Evolutionary conservation across 2,113 vertebrate species (phyloP), one percentile per base, ranked within the genome.

Genomic region (Astur gentilis): DNA sequence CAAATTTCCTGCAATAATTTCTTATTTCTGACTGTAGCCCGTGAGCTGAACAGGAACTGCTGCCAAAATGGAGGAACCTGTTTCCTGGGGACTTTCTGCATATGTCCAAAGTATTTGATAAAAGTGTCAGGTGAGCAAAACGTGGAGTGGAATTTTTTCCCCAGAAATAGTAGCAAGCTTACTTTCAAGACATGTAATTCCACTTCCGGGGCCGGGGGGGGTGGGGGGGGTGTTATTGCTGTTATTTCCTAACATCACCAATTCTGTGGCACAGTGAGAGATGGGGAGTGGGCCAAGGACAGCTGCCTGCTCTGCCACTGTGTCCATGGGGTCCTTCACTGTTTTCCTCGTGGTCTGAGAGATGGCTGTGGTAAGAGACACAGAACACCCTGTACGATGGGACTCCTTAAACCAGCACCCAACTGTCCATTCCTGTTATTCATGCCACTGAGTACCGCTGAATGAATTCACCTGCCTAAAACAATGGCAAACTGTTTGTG

Each of bases 61-160:
- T 99, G 98, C 79, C 96, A 98, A 72, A 99, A 98, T 18, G 96
- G 97, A 80, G 98, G 95, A 16, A 98, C 96, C 0, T 98, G 97
- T 40, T 98, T 99, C 79, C 91, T 98, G 81, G 98, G 97, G 11
- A 98, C 95, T 72, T 98, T 98, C 94, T 98, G 97, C 9, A 58
- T 97, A n/a, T 92, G 79, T 75, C 98, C 40, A 42, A 42, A 42
- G 40, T 42, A 42, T 42, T 42, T 32, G 95, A 98, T 72, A 97
- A 98, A 55, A 50, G 64, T 14, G 58, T 95, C 73, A 98, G 92
- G 97, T 98, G 72, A 93, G 32, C 15, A 78, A 89, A 92, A 64
- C 1, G 5, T 16, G 5, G 23, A 64, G 11, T 19, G 5, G 4
- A 2, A 2, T 32, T 76, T 47, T 55, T 88, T 44, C 3, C 8